Base-by-base conservation (phyloP, 2,113 vertebrate species). In the Pelodiscus sinensis region DNA sequence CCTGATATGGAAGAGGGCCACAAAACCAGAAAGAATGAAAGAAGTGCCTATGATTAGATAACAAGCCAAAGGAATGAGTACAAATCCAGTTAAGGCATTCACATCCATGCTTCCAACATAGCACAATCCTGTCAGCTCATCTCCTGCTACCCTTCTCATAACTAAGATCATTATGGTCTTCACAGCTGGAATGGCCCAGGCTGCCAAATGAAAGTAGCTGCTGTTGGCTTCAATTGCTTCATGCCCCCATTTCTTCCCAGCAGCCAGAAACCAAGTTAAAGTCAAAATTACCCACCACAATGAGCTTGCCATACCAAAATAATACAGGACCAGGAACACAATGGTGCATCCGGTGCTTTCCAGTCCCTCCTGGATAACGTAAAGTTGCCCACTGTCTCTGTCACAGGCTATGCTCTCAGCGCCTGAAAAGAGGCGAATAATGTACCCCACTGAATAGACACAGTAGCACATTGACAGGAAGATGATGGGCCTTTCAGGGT, bases 391-490 rank as follows among this genome's bases (percentile, higher is more conserved):
- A 18, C 98, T 98, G 98, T 99, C 99, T 77, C 98, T 97, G 93
- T 99, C 99, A 21, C 99, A 99, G 91, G 99, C 99, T 3, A 99
- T 99, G 82, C 98, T 98, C 92, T 99, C 99, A 0, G 99, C 98
- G 0, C 99, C 99, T 0, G 99, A 99, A 78, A 99, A 99, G 24
- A 99, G 99, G 85, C 99, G 98, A 94, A 99, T 98, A 86, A 99
- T 99, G 98, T 99, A 99, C 35, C 99, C 99, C 97, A 99, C 97
- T 0, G 99, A 99, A 97, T 99, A 99, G 88, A 99, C 99, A 12
- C 99, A 99, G 98, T 99, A 99, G 96, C 99, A 99, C 99, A 99
- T 99, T 5, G 99, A 99, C 3, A 99, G 98, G 97, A 99, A 99
- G 97, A 99, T 99, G 94, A 99, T 99, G 85, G 99, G 99, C 93